These are phyloP conservation scores for Tetheella fluctuosa DNA, from an alignment of 2,888 invertebrate genomes.

Conservation along the genomic window DNA sequence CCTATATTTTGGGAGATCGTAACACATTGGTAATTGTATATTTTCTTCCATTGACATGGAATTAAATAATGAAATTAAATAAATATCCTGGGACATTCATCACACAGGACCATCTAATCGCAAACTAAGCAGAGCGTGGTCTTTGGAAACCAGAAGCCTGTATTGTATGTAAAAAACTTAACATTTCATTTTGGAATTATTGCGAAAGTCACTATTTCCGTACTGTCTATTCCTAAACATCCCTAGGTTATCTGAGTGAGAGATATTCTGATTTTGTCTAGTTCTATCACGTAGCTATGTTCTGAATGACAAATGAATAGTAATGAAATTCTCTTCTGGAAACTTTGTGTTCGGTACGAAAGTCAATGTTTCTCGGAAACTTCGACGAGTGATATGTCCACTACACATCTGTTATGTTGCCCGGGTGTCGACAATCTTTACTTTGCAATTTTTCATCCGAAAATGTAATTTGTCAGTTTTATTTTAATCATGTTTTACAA, in stretches of 20 bases:
- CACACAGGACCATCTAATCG: too few relatives aligned
- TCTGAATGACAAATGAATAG: slow-evolving; percentile 6
- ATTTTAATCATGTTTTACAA: too few relatives aligned
- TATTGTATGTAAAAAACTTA: too few relatives aligned
- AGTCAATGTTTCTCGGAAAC: slow-evolving; percentile 29
- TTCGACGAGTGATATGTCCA: slow-evolving; percentile 13
- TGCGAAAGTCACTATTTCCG: background rate
- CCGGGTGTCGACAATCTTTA: slow-evolving; percentile 22
- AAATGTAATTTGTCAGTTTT: background rate
- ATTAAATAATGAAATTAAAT: too few relatives aligned
- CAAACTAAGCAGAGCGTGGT: too few relatives aligned
- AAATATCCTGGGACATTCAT: too few relatives aligned
- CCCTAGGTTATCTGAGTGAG: background rate
- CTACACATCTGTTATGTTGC: slow-evolving; percentile 24
- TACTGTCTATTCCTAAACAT: background rate
- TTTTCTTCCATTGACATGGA: too few relatives aligned
- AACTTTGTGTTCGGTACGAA: slow-evolving; percentile 26
- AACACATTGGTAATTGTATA: background rate
- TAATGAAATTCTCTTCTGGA: slow-evolving; percentile 24
- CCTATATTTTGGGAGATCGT: background rate
- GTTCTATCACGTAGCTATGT: slow-evolving; percentile 7
- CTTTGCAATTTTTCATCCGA: background rate
- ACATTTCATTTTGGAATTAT: too few relatives aligned
- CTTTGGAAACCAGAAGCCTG: too few relatives aligned
- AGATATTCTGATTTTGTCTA: background rate